These are phyloP conservation scores for Geopemphigus sp. DNA, from an alignment of 1,140 invertebrate genomes.

Conservation along the genomic window DNA sequence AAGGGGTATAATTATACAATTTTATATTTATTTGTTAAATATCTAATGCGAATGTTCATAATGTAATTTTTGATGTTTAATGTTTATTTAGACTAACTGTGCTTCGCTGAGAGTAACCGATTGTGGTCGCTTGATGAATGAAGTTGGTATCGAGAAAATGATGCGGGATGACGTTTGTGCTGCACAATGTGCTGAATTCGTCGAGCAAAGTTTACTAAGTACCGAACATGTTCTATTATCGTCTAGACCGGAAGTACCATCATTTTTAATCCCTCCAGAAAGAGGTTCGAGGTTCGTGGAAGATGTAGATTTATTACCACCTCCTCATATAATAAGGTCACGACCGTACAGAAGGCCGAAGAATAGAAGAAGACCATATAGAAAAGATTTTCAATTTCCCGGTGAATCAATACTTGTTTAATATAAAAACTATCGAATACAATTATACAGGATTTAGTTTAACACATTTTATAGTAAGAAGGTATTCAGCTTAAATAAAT, in stretches of 20 bases:
- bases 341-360: conserved; percentile 27
- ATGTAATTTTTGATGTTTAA: not conserved
- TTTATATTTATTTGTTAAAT: not conserved
- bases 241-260: conserved; percentile 11
- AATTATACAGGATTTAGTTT: not conserved
- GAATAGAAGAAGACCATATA: conserved; percentile 31
- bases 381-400: conserved; percentile 40
- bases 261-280: conserved; percentile 27
- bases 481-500: no score
- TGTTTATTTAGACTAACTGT: conserved; percentile 73
- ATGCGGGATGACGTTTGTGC: conserved; percentile 83
- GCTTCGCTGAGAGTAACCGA: conserved; percentile 84
- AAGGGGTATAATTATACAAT: conserved; percentile 59
- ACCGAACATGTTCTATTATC: not conserved
- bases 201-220: conserved; percentile 25
- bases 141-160: conserved; percentile 78
- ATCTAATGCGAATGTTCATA: not conserved
- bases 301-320: conserved; percentile 39
- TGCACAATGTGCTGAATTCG: conserved; percentile 67
- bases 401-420: conserved; percentile 31
- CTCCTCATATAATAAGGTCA: conserved; percentile 4
- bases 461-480: not conserved
- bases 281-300: conserved; percentile 8
- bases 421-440: not conserved
- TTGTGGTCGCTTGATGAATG: conserved; percentile 75